These are phyloP conservation scores for Daubentonia madagascariensis DNA, from an alignment of 2,113 vertebrate species.

Conservation along the genomic window DNA sequence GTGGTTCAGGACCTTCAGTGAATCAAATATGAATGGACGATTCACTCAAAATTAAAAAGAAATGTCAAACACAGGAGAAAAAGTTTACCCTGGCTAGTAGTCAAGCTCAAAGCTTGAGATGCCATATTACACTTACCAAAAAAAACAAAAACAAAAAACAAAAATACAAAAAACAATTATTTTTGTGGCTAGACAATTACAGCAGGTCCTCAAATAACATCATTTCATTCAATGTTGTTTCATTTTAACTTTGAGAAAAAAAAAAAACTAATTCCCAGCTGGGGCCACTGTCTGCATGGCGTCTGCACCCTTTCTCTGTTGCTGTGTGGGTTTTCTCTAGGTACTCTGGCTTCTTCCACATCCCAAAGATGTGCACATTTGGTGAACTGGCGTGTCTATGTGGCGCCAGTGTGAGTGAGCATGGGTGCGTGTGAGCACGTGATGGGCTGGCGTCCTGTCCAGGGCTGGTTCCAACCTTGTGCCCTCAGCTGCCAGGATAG, in stretches of 20 bases:
- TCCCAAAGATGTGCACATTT: not conserved
- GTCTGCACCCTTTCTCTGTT: not conserved
- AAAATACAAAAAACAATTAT: not conserved
- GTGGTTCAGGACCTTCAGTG: not conserved
- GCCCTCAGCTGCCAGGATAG: not conserved
- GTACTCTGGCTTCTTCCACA: not conserved
- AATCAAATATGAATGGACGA: not conserved
- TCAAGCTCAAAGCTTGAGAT: not conserved
- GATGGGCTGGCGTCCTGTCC: not conserved
- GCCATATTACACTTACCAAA: not conserved
- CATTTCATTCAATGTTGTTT: not conserved
- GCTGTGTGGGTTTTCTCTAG: not conserved
- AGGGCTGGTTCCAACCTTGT: not conserved
- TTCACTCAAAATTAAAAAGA: not conserved
- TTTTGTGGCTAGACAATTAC: not conserved
- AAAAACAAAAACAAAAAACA: not conserved
- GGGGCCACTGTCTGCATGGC: not conserved
- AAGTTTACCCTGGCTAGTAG: not conserved
- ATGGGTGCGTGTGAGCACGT: not conserved
- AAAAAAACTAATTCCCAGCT: not conserved
- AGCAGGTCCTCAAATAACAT: not conserved
- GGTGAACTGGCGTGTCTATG: not conserved
- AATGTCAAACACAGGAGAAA: not conserved
- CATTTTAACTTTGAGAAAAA: not conserved
- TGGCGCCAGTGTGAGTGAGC: not conserved